These are phyloP conservation scores for Amphipoea oculea DNA, from an alignment of 2,888 invertebrate genomes.

Conservation along the genomic window DNA sequence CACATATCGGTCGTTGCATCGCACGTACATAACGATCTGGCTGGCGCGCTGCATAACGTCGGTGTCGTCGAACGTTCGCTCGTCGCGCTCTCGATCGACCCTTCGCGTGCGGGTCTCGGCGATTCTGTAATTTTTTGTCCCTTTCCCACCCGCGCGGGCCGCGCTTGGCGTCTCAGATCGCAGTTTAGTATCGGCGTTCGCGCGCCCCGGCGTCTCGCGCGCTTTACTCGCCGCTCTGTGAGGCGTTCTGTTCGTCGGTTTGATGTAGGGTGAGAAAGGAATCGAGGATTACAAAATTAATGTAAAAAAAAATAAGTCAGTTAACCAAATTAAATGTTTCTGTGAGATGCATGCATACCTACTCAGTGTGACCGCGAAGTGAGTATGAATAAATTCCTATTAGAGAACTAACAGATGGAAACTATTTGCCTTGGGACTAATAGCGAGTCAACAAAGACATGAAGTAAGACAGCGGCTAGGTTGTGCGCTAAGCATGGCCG, in stretches of 20 bases:
- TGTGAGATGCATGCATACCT: conserved; percentile 71
- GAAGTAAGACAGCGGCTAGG: conserved; percentile 45
- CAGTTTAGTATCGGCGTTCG: conserved; percentile 74
- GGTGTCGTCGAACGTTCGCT: conserved; percentile 93
- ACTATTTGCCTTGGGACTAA: conserved; percentile 58
- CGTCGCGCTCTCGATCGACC: conserved; percentile 90
- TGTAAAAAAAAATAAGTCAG: conserved; percentile 71
- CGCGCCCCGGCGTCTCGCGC: conserved; percentile 73
- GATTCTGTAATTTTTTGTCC: conserved; percentile 85
- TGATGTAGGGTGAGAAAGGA: conserved; percentile 67
- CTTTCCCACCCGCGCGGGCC: conserved; percentile 79
- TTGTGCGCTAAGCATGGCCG: neutral
- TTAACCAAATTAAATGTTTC: conserved; percentile 66
- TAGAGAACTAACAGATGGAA: conserved; percentile 64
- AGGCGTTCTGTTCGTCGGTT: conserved; percentile 75
- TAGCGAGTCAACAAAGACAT: conserved; percentile 61
- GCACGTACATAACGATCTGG: conserved; percentile 96
- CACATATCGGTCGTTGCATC: conserved; percentile 59
- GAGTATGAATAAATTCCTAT: conserved; percentile 62
- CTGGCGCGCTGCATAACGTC: conserved; percentile 96
- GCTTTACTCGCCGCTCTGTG: conserved; percentile 78
- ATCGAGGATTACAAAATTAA: conserved; percentile 77
- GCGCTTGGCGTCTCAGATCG: conserved; percentile 70
- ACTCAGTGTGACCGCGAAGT: conserved; percentile 57
- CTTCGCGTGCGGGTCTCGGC: conserved; percentile 88